Evolutionary conservation across 2,113 vertebrate species (phyloP), one percentile per base, ranked within the genome.

Genomic region (Paedocypris sp.): DNA sequence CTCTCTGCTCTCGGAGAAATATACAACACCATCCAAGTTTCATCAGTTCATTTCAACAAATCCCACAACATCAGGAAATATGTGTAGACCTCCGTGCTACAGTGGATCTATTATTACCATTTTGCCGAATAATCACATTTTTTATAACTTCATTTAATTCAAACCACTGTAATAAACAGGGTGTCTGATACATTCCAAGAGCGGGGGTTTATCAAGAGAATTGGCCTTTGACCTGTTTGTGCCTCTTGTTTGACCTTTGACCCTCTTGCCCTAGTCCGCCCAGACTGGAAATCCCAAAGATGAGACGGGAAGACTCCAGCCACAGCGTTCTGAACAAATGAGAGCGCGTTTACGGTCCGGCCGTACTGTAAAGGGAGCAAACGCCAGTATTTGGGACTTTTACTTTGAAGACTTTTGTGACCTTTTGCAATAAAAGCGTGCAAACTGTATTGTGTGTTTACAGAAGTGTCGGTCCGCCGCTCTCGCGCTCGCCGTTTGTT

Each of bases 281-380:
- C 67, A 82, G 79, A 66, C 77, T 77, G 67, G 79, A 80, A 4
- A 67, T 73, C 60, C 63, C 80, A 70, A 74, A 64, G 75, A 60
- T 58, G 63, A 80, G 43, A 57, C 62, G 57, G 64, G 77, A 80
- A 58, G 77, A 81, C 28, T 74, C 73, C 66, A 61, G 25, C 54
- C 68, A 66, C 62, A 66, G 43, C 73, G 50, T 63, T 28, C 73
- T 72, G 66, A 71, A 67, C 63, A 74, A 72, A 70, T 77, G 75
- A 80, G 15, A 56, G 23, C 28, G 20, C 41, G 53, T 57, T 43
- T 41, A 45, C 38, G 11, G 48, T 20, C 41, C 43, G n/a, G 22
- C 12, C 31, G 39, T 49, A 50, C 38, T 65, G 67, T 64, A 57
- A 47, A 62, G 35, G 25, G 12, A 48, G 35, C 16, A 2, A 32